Evolutionary conservation across 1,140 invertebrate genomes (phyloP).

Genomic region (Drosophila aff.): DNA sequence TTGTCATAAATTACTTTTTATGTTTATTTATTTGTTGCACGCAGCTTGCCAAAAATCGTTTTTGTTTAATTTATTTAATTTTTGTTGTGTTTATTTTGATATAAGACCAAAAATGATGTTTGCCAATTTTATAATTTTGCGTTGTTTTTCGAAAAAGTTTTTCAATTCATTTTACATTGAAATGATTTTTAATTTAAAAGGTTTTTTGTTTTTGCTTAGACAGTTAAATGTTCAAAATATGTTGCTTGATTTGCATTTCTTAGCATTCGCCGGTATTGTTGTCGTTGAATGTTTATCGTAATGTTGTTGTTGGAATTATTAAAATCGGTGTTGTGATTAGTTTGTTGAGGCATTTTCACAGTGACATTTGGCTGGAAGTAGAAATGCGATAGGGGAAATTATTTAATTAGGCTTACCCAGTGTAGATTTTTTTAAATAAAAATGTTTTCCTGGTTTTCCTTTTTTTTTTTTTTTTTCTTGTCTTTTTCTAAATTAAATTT

Average conservation of each 20-base stretch:
- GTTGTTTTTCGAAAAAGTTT: slow-evolving; percentile 56
- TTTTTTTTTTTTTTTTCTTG: too few species aligned
- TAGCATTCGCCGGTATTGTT: slow-evolving; percentile 50
- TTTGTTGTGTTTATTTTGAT: slow-evolving; percentile 31
- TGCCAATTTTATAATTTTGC: slow-evolving; percentile 77
- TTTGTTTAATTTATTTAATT: slow-evolving; percentile 36
- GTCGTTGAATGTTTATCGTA: slow-evolving; percentile 46
- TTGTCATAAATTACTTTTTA: slow-evolving; percentile 15
- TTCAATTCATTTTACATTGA: slow-evolving; percentile 67
- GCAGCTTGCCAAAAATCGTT: slow-evolving; percentile 70
- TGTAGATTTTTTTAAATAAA: not conserved
- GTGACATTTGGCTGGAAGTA: slow-evolving; percentile 73
- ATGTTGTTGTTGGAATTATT: slow-evolving; percentile 43
- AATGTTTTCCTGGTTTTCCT: too few species aligned
- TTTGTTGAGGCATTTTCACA: slow-evolving; percentile 76
- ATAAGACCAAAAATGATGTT: slow-evolving; percentile 60
- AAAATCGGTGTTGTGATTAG: slow-evolving; percentile 50
- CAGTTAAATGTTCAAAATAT: slow-evolving; percentile 73
- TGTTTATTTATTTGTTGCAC: slow-evolving; percentile 32
- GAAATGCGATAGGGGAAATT: slow-evolving; percentile 12
- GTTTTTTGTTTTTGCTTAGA: slow-evolving; percentile 35
- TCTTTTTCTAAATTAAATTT: not conserved
- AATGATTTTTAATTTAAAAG: slow-evolving; percentile 14
- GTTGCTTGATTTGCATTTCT: slow-evolving; percentile 54
- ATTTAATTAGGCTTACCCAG: not conserved